Evolutionary conservation across 2,113 vertebrate species (phyloP).

Genomic region (Seriola dumerili): DNA sequence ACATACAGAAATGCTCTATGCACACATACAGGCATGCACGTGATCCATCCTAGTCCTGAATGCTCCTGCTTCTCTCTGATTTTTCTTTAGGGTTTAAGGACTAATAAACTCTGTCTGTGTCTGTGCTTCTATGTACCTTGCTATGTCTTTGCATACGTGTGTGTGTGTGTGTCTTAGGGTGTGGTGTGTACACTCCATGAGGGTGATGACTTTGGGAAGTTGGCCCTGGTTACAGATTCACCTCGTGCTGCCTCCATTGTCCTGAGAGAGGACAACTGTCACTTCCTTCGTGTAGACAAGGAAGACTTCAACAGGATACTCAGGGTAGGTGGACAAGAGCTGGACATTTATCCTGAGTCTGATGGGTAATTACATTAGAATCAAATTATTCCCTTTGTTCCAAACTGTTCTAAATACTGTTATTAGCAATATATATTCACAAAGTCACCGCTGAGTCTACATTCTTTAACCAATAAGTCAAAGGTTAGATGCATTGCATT

Average conservation of each 20-base stretch:
- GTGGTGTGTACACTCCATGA: conserved; percentile 98
- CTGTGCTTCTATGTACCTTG: conserved; percentile 29
- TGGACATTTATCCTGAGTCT: neutral
- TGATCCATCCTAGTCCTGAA: conserved; percentile 32
- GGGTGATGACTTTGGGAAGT: conserved; percentile 98
- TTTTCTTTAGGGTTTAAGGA: conserved; percentile 17
- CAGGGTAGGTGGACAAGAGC: conserved; percentile 85
- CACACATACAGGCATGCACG: neutral
- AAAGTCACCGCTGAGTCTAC: neutral
- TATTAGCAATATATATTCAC: neutral
- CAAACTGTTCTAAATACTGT: neutral
- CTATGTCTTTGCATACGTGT: conserved; percentile 8
- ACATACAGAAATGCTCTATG: neutral
- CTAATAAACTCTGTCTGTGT: conserved; percentile 28
- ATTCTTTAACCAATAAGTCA: neutral
- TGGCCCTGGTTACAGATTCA: conserved; percentile 96
- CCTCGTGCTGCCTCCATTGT: conserved; percentile 97
- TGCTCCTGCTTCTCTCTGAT: conserved; percentile 2
- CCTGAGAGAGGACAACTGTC: conserved; percentile 96
- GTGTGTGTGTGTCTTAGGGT: conserved; percentile 83
- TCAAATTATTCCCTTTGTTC: neutral
- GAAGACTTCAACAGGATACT: conserved; percentile 99
- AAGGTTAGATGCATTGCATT: too few species aligned
- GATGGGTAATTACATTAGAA: neutral
- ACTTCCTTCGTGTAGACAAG: conserved; percentile 98